Percentiles rank a stretch among this genome's conserved stretches.
Evolutionary conservation across 2,113 vertebrate genomes (phyloP).

Genomic region (Lophochroa leadbeateri): DNA sequence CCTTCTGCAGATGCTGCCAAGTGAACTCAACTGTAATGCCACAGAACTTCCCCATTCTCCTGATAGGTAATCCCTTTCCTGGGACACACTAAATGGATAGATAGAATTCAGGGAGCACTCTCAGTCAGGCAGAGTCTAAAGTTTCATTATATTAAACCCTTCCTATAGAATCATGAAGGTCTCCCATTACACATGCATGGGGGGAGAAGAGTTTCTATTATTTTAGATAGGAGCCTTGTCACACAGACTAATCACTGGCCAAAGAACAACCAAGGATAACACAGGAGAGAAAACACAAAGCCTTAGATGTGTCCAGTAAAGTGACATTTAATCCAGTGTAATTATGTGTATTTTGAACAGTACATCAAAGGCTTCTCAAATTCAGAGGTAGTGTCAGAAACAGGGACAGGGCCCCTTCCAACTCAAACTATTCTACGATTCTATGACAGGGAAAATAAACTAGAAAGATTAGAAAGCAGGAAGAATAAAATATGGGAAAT

Average conservation of each 20-base stretch:
- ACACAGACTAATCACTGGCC: not conserved
- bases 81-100: not conserved
- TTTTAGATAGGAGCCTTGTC: not conserved
- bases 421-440: not conserved
- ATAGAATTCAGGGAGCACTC: not conserved
- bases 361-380: constrained; percentile 1
- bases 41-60: not conserved
- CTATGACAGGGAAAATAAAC: not conserved
- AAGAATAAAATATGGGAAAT: not conserved
- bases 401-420: not conserved
- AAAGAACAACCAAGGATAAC: not conserved
- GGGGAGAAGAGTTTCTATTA: not conserved
- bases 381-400: constrained; percentile 31
- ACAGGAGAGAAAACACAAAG: not conserved
- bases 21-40: not conserved
- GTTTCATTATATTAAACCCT: not conserved
- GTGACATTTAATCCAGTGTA: constrained; percentile 6
- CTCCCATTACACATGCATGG: not conserved
- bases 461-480: not conserved
- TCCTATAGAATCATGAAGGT: not conserved
- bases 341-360: not conserved
- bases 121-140: not conserved
- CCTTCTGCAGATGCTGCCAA: not conserved
- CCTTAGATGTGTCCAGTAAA: not conserved
- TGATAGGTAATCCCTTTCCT: not conserved